phyloP scores from a whole-genome alignment of 2,888 invertebrate genomes.

The Dexiosoma caninum region DNA sequence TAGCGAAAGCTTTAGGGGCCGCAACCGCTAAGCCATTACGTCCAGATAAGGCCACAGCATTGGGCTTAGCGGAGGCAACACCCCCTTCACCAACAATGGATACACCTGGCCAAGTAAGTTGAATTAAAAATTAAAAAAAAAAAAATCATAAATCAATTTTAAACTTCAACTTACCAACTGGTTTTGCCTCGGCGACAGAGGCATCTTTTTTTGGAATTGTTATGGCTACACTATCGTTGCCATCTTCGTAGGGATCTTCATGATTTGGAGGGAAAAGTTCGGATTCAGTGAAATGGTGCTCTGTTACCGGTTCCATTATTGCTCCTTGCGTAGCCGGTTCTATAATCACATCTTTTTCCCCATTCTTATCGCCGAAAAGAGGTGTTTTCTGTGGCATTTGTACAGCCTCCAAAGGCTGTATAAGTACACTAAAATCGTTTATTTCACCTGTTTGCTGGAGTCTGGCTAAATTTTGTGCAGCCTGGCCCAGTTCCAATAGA shows the following conservation, averaged over 20 bases:
- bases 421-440: constrained; percentile 79
- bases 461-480: constrained; percentile 80
- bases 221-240: constrained; percentile 77
- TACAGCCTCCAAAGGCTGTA: constrained; percentile 69
- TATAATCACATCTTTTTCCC: constrained; percentile 54
- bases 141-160: constrained; percentile 18
- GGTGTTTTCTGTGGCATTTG: constrained; percentile 14
- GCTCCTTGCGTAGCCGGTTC: constrained; percentile 66
- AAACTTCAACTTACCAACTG: constrained; percentile 80
- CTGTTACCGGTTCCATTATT: constrained; percentile 70
- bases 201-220: constrained; percentile 81
- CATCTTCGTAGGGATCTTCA: constrained; percentile 76
- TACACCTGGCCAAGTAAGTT: constrained; percentile 79
- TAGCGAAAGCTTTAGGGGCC: constrained; percentile 85
- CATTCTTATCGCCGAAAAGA: not conserved
- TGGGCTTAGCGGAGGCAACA: constrained; percentile 84
- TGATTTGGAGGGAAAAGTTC: constrained; percentile 73
- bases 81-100: constrained; percentile 83
- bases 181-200: constrained; percentile 86
- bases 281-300: constrained; percentile 69
- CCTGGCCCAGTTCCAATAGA: constrained; percentile 80
- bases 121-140: constrained; percentile 43
- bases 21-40: constrained; percentile 84
- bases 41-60: constrained; percentile 85
- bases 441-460: constrained; percentile 79